Conservation (phyloP, 1,140 invertebrate genomes). For the Bradysia coprophila region DNA sequence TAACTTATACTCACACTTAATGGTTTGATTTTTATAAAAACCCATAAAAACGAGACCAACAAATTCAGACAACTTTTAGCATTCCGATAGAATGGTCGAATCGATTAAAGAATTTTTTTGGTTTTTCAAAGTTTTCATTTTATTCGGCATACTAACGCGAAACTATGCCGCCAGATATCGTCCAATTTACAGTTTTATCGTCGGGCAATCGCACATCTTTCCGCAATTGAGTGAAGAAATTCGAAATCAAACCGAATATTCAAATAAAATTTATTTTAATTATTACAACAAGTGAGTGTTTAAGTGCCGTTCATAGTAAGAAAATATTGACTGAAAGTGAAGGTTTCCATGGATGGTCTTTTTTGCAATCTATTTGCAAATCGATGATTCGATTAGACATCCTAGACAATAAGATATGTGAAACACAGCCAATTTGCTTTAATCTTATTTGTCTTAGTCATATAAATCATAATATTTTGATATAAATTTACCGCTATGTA, state of each 20-base stretch:
- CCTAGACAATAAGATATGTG: not conserved
- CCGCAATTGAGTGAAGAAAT: not conserved
- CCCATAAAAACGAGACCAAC: no score
- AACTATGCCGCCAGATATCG: not conserved
- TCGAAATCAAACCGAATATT: not conserved
- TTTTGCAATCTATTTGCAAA: not conserved
- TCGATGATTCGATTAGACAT: not conserved
- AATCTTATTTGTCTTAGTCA: no score
- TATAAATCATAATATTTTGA: no score
- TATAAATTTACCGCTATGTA: no score
- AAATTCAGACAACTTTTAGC: not conserved
- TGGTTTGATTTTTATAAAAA: no score
- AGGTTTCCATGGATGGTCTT: not conserved
- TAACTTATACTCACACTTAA: no score
- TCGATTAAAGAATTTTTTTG: not conserved
- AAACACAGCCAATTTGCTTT: not conserved
- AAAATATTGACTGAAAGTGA: no score
- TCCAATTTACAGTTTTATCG: no score
- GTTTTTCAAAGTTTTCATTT: not conserved
- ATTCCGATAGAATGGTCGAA: not conserved
- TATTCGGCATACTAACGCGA: not conserved
- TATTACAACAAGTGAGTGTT: slow-evolving; percentile 1
- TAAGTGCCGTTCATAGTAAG: not conserved
- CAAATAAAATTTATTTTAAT: not conserved
- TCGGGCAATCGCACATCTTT: not conserved